Evolutionary conservation across 2,113 vertebrate species (phyloP).

Genomic region (Pachyramphus minor): DNA sequence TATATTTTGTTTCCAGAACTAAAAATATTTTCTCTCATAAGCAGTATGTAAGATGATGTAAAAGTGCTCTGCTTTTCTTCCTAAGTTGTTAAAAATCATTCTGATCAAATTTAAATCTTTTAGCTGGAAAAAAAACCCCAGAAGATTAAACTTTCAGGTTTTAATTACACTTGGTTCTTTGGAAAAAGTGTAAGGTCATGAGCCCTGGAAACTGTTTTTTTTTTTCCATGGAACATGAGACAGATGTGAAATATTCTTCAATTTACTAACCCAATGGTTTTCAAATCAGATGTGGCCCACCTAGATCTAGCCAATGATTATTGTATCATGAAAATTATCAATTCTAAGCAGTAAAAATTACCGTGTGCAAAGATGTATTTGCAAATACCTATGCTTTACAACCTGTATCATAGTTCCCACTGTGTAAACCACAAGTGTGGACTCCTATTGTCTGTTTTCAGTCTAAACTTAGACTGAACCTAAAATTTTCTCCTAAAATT

Average conservation of each 20-base stretch:
- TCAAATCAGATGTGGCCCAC: not conserved
- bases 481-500: not conserved
- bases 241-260: not conserved
- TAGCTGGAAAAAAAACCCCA: not conserved
- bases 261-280: not conserved
- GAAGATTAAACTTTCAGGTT: not conserved
- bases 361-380: not conserved
- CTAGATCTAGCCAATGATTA: not conserved
- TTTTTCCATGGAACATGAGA: not conserved
- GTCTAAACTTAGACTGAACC: not conserved
- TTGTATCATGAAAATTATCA: not conserved
- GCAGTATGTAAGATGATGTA: not conserved
- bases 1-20: not conserved
- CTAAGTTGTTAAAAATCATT: not conserved
- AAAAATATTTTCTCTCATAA: slow-evolving; percentile 11
- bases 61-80: not conserved
- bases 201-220: not conserved
- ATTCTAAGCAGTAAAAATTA: not conserved
- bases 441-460: not conserved
- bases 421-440: not conserved
- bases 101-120: not conserved
- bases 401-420: not conserved
- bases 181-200: not conserved
- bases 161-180: not conserved
- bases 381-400: not conserved